Evolutionary conservation across 2,113 vertebrate genomes (phyloP).

Genomic region (Solea solea): DNA sequence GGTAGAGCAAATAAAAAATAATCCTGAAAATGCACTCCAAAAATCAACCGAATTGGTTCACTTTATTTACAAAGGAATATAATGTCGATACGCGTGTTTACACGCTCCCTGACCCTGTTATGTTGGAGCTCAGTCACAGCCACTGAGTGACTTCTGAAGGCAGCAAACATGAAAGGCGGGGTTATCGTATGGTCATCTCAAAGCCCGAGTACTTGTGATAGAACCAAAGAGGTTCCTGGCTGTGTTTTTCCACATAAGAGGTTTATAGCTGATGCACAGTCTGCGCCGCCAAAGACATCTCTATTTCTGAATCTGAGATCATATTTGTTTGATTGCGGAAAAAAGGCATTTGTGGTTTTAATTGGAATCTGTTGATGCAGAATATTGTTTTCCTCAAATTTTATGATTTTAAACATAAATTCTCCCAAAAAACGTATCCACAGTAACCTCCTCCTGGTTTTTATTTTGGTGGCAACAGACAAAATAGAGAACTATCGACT

Average conservation of each 20-base stretch:
- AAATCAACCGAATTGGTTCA: slow-evolving; percentile 16
- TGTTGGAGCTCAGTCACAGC: slow-evolving; percentile 54
- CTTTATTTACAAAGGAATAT: slow-evolving; percentile 1
- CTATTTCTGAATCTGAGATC: slow-evolving; percentile 7
- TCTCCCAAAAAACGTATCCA: slow-evolving; percentile 23
- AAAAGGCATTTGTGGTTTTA: slow-evolving; percentile 10
- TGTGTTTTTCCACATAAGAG: slow-evolving; percentile 45
- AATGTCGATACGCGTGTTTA: background rate
- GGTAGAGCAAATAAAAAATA: background rate
- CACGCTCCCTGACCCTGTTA: slow-evolving; percentile 27
- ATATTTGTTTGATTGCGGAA: slow-evolving; percentile 32
- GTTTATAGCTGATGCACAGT: slow-evolving; percentile 20
- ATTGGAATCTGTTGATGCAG: slow-evolving; percentile 34
- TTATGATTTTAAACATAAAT: slow-evolving; percentile 40
- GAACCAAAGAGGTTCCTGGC: slow-evolving; percentile 39
- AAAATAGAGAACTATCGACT: slow-evolving; percentile 17
- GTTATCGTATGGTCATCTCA: slow-evolving; percentile 72
- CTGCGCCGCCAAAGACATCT: slow-evolving; percentile 7
- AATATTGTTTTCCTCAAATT: slow-evolving; percentile 7
- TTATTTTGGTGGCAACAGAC: slow-evolving; percentile 36
- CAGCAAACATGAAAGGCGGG: slow-evolving; percentile 56
- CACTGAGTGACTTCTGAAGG: slow-evolving; percentile 61
- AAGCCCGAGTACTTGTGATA: slow-evolving; percentile 47
- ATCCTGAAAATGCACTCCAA: slow-evolving; percentile 16
- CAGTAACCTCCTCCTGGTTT: slow-evolving; percentile 14